A percentile compares a stretch with the other conserved stretches of the same genome.
phyloP scores from a whole-genome alignment of 2,797 vertebrate genomes.

The Mus caroli region DNA sequence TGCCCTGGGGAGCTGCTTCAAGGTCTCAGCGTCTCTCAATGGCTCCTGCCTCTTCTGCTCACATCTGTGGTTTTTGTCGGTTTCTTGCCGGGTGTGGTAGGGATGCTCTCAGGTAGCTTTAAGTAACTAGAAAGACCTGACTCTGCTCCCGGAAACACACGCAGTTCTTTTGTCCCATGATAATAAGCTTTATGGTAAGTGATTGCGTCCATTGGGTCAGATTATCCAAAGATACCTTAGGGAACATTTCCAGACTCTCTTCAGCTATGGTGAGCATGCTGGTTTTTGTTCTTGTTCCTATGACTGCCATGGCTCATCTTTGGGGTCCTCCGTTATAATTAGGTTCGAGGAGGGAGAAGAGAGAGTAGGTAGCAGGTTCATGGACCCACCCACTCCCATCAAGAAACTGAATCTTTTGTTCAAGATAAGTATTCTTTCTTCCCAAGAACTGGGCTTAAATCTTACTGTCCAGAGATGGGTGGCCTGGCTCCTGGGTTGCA shows the following conservation, averaged over 20 bases:
- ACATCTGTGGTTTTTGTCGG: accelerated
- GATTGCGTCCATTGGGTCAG: background rate
- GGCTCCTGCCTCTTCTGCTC: background rate
- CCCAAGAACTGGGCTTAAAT: background rate
- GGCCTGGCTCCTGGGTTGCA: background rate
- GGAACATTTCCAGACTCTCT: background rate
- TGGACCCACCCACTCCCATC: background rate
- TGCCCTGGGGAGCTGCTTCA: background rate
- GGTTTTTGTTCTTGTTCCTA: background rate
- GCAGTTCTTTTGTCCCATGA: background rate
- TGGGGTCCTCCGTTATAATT: background rate
- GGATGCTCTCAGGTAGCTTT: background rate
- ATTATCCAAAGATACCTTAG: background rate
- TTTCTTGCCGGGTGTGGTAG: background rate
- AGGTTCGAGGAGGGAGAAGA: background rate
- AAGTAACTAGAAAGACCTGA: background rate
- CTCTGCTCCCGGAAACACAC: accelerated
- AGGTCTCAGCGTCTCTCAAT: accelerated
- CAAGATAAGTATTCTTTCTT: background rate
- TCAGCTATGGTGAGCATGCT: background rate
- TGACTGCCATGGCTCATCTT: accelerated
- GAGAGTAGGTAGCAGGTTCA: background rate
- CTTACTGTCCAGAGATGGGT: background rate
- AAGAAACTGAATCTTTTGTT: background rate
- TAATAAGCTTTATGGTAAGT: background rate